A percentile compares a stretch with the other conserved stretches of the same genome.
Conservation (phyloP, 2,888 invertebrate species). For the Apeira syringaria region DNA sequence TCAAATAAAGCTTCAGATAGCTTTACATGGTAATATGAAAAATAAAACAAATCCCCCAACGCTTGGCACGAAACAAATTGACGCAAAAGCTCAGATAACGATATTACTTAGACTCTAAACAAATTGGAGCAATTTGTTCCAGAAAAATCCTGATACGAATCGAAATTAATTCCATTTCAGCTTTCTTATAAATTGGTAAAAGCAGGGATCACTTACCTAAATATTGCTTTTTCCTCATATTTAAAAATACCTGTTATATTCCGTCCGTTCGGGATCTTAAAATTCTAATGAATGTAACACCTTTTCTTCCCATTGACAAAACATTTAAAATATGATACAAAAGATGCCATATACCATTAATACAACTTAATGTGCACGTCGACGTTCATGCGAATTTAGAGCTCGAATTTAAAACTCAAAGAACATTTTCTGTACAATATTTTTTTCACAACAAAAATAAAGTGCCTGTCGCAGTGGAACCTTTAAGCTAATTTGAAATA, state of each 20-base stretch:
- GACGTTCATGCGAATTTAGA: too few species aligned
- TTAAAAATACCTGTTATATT: slow-evolving; percentile 5
- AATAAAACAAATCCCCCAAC: slow-evolving; percentile 20
- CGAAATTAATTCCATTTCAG: slow-evolving; percentile 28
- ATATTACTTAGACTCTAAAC: slow-evolving; percentile 32
- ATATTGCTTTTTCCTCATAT: slow-evolving; percentile 18
- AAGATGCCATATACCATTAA: too few species aligned
- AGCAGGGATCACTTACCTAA: slow-evolving; percentile 14
- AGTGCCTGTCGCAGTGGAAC: too few species aligned
- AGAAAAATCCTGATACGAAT: slow-evolving; percentile 30
- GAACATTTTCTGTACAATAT: too few species aligned
- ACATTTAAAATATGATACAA: too few species aligned
- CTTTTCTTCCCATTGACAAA: too few species aligned
- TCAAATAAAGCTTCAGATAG: slow-evolving; percentile 6
- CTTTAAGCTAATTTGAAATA: too few species aligned
- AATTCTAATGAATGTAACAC: neutral
- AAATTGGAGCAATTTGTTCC: slow-evolving; percentile 32
- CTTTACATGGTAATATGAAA: slow-evolving; percentile 12
- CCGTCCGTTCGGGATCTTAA: neutral
- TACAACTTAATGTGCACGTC: too few species aligned
- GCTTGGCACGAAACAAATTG: slow-evolving; percentile 22
- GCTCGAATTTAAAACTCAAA: too few species aligned
- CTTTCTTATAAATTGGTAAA: slow-evolving; percentile 22
- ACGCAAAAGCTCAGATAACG: slow-evolving; percentile 29
- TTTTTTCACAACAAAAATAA: too few species aligned